These are phyloP conservation scores for Litocranius walleri DNA, from an alignment of 2,113 vertebrate species.

Conservation along the genomic window DNA sequence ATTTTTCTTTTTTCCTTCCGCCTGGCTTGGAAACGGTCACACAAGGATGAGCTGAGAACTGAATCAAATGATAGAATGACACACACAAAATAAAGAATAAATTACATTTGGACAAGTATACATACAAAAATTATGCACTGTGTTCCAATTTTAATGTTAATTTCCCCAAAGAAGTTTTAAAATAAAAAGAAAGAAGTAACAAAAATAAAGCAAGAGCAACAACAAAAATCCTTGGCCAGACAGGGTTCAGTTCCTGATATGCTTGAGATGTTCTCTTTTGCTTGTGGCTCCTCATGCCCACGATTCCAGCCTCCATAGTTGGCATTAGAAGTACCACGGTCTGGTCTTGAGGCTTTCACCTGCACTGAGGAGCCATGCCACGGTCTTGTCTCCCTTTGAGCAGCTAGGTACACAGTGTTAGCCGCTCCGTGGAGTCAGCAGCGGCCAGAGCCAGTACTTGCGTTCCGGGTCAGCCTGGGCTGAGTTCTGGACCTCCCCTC, in stretches of 20 bases:
- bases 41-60: slow-evolving; percentile 4
- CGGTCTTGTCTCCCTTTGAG: not conserved
- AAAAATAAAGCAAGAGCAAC: not conserved
- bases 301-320: not conserved
- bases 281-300: not conserved
- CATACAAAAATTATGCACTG: not conserved
- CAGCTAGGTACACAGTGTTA: not conserved
- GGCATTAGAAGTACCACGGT: not conserved
- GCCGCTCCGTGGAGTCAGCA: not conserved
- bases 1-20: not conserved
- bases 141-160: not conserved
- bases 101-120: not conserved
- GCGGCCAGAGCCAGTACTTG: fast-evolving
- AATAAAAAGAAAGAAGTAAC: not conserved
- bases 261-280: not conserved
- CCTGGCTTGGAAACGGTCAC: not conserved
- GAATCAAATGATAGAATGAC: not conserved
- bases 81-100: not conserved
- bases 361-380: not conserved
- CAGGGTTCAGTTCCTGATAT: not conserved
- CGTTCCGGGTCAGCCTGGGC: not conserved
- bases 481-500: not conserved
- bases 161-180: not conserved
- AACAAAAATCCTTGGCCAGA: not conserved
- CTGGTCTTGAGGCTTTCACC: not conserved